Base-by-base conservation (phyloP, 1,140 invertebrate species). In the Melipona quadrifasciata region DNA sequence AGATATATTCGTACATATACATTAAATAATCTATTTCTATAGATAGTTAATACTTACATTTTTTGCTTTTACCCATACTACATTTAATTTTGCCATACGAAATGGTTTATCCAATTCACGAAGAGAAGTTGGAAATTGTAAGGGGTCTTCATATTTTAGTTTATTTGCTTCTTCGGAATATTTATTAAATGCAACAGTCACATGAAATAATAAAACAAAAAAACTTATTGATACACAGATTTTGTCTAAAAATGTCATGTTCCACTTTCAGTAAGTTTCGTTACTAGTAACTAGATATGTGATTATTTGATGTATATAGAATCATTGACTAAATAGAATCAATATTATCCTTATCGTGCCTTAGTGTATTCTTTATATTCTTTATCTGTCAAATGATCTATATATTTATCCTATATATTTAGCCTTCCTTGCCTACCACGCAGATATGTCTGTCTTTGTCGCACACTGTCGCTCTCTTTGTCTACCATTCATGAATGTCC, bases 21-120 rank as follows among this genome's bases (percentile, higher is more conserved):
- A 47, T 10, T 8, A 58, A 1, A 39, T 58, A 34, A 61, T 1
- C 5, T 73, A 55, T 27, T 76, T 89, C 82, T 73, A 58, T 65
- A n/a, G 27, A 58, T 11, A 16, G 51, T 34, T 65, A 19, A 82
- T 70, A 90, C 88, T 85, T 95, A 98, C 98, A 92, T 97, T 96
- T 94, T 97, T 96, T 3, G 97, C 98, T 95, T 98, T 98, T 0
- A 96, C 94, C 98, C 98, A 98, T 17, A 98, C 92, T 61, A 97
- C 91, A 94, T 98, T 98, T 11, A 98, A 93, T 94, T 98, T 98
- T 17, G 97, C 96, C 96, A 98, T 98, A 84, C 97, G 95, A 94
- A 97, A 98, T 6, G 97, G 97, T 91, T 96, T 97, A 71, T 97
- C 96, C 14, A 98, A 92, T 80, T 96, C 95, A 90, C 96, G 92